Conservation (phyloP, 2,888 invertebrate species). For the Diaprepes abbreviatus region DNA sequence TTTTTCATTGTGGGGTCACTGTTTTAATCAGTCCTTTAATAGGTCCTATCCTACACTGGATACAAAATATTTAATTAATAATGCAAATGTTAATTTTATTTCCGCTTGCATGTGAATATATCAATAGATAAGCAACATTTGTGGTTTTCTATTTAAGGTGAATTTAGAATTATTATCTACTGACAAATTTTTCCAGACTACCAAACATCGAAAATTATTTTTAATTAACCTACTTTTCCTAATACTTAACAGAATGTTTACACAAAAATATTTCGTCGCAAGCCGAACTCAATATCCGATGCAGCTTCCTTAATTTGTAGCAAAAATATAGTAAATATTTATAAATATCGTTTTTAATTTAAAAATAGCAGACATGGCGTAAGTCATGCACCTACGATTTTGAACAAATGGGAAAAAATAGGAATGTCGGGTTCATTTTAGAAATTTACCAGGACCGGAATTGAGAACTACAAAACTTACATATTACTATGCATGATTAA, state of each 20-base stretch:
- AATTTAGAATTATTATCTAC: too few relatives aligned
- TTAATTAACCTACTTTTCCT: constrained; percentile 12
- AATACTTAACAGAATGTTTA: neutral
- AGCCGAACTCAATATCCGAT: neutral
- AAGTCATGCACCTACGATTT: constrained; percentile 32
- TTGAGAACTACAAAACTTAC: too few relatives aligned
- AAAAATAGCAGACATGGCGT: constrained; percentile 16
- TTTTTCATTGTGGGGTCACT: too few relatives aligned
- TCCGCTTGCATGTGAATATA: too few relatives aligned
- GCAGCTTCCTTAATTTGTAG: constrained; percentile 5
- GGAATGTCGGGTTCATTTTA: constrained; percentile 19
- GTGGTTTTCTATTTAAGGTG: too few relatives aligned
- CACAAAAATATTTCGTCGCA: neutral
- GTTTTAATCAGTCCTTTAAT: too few relatives aligned
- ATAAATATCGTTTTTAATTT: constrained; percentile 21
- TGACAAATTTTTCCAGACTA: neutral
- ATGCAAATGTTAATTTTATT: too few relatives aligned
- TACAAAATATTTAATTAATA: too few relatives aligned
- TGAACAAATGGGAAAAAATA: constrained; percentile 34
- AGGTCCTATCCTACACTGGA: too few relatives aligned
- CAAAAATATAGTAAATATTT: constrained; percentile 30
- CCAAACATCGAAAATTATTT: neutral
- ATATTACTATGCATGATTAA: too few relatives aligned
- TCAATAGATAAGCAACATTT: too few relatives aligned
- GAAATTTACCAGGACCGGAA: neutral